A percentile compares a stretch with the other conserved stretches of the same genome.
Evolutionary conservation across 92 coral and sea anemone genomes (phyloP).

Genomic region (Umimayanthus chanpuru): DNA sequence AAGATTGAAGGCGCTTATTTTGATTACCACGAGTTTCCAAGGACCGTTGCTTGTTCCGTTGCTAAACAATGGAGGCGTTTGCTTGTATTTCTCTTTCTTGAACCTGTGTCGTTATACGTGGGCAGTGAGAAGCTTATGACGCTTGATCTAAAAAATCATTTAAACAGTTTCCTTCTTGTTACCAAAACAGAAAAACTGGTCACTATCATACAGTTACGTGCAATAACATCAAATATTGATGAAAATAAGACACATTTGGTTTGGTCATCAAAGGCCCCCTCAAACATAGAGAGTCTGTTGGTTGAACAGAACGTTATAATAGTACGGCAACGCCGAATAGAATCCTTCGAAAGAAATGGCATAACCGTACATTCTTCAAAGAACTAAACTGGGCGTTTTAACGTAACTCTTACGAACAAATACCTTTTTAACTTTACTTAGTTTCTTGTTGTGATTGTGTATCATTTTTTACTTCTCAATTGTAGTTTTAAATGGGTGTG

Average conservation of each 20-base stretch:
- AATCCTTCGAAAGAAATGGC: too few relatives aligned
- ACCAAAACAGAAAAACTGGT: background rate
- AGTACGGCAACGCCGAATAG: too few relatives aligned
- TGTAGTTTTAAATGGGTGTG: too few relatives aligned
- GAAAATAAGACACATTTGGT: background rate
- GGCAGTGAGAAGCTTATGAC: background rate
- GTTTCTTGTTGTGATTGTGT: too few relatives aligned
- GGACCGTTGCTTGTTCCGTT: background rate
- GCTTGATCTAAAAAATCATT: background rate
- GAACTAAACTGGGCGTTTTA: too few relatives aligned
- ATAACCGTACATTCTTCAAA: too few relatives aligned
- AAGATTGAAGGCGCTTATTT: background rate
- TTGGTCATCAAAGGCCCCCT: background rate
- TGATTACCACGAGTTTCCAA: too few relatives aligned
- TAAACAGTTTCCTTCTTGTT: background rate
- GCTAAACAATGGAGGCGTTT: background rate
- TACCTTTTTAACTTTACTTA: too few relatives aligned
- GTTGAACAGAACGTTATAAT: too few relatives aligned
- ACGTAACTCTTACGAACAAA: too few relatives aligned
- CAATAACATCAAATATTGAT: background rate
- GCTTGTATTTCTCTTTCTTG: background rate
- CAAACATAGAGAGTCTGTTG: too few relatives aligned
- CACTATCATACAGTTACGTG: background rate
- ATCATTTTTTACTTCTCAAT: too few relatives aligned
- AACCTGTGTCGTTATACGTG: background rate